Base-by-base conservation (phyloP, 2,113 vertebrate species). In the Pan paniscus region DNA sequence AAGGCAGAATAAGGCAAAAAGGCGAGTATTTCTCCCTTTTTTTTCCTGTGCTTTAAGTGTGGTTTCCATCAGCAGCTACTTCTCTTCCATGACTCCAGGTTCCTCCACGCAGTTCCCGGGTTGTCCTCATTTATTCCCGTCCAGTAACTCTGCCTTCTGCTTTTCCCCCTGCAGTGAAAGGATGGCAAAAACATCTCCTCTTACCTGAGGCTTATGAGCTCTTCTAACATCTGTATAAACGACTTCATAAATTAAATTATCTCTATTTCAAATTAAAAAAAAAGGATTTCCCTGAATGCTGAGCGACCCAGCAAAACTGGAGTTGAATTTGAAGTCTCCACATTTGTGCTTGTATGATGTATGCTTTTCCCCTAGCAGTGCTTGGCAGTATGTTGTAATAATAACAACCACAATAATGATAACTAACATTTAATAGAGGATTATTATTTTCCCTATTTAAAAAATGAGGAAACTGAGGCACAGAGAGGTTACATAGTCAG, bases 381-480 rank as follows among this genome's bases (percentile, higher is more conserved):
- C 25, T n/a, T 32, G 3, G 0, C 14, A 25, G 43, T 82, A 20
- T 30, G 30, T 75, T 35, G 4, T 57, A 57, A 18, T 61, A 73
- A 81, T 76, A 59, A 75, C 27, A 92, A 46, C 3, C 68, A 23
- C 9, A 70, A 52, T 3, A 72, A 61, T 16, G 64, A 59, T 67
- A 46, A 17, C 43, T 50, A 48, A 43, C 40, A 25, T 48, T 43
- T 61, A 93, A 16, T 23, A 88, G 64, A 50, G 6, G 57, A 70
- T 61, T 43, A 20, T 64, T 79, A 32, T 50, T 48, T 11, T 40
- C 14, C 46, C 43, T 35, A 73, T 87, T 88, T 96, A 85, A 59
- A 11, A 96, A 40, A 32, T 5, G 6, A 88, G 27, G 64, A 96
- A 75, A 90, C 83, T 6, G 88, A 96, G 70, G 43, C 55, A 40